Evolutionary conservation across 2,888 invertebrate species (phyloP), one percentile per base, ranked within the genome.

Genomic region (Synergus umbraculus): DNA sequence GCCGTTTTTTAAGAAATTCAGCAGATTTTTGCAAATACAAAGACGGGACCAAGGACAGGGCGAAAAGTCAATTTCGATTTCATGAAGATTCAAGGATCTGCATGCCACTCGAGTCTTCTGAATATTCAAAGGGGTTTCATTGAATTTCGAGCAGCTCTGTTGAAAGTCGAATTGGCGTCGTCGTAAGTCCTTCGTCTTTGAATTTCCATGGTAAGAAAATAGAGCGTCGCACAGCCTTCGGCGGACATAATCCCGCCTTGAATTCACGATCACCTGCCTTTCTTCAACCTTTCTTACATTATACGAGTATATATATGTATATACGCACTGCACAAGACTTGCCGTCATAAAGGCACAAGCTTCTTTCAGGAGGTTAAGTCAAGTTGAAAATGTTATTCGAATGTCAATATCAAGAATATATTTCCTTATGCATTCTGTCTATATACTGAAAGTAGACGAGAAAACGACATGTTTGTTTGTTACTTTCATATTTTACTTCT

Each of bases 51-150:
- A 78, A 12, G 15, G 78, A 18, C 58, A 78, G 54, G 65, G 66
- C 76, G 78, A 78, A 66, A 78, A 80, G 76, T 78, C 80, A 78
- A 78, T 80, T 80, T 73, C 78, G 76, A 80, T 80, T 78, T 78
- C 66, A 76, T 66, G 77, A 80, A 78, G 37, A 29, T 78, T 67
- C 41, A 10, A 41, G 41, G 76, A 81, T 78, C 69, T 76, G 78
- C 80, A 81, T 78, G 67, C 29, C 76, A 78, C 58, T 76, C 67
- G 80, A 67, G 65, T 79, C 79, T 76, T 63, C 44, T 77, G 81
- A 79, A 82, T 82, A 81, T 81, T 58, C 78, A 67, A 43, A 76
- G 44, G 73, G 79, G 54, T 77, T 79, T 65, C 81, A 79, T 81
- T 81, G 79, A 77, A 79, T 78, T 78, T 79, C 44, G 69, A 78